Evolutionary conservation across 2,888 invertebrate genomes (phyloP), one percentile per base, ranked within the genome.

Genomic region (Nipponacmea schrenckii): DNA sequence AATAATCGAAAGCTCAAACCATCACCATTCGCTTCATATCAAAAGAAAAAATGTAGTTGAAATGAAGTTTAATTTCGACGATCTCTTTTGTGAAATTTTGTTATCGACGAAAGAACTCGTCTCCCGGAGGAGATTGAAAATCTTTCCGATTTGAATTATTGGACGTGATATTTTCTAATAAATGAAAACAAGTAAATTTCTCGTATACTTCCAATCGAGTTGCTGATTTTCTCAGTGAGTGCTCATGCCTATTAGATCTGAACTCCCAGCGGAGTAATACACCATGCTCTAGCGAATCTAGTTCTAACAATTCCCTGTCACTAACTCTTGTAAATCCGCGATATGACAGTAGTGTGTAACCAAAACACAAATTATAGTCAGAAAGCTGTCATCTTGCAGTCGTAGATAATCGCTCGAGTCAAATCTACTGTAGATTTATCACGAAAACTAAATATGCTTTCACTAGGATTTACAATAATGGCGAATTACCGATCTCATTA

Each of bases 151-250:
- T 7, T 24, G 24, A 56, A 20, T 56, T 56, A 56, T 56, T 56
- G 14, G 20, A 24, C 56, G 2, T 56, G 20, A 56, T 56, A 56
- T 56, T 56, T 24, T 14, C 8, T 24, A 24, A 20, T 56, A 56
- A 56, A 56, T 56, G n/a, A 56, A 56, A 24, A 56, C 56, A 56
- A 56, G 24, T 17, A 56, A 56, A 56, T 56, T 39, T 56, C 56
- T 56, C 56, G 56, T 56, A 56, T 56, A 24, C 20, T 56, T 56
- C 56, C 56, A 24, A 56, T 20, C 56, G 56, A 56, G 20, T 56
- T 56, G 56, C 24, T 56, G 20, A 56, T 56, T 56, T 56, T 56
- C 56, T 24, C 56, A 56, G 14, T 24, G 56, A 56, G 56, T 56
- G 56, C 56, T 56, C 56, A 24, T 24, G 56, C 20, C 56, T 56